These are phyloP conservation scores for Loripinus fragilis DNA, from an alignment of 2,888 invertebrate species.

Conservation along the genomic window DNA sequence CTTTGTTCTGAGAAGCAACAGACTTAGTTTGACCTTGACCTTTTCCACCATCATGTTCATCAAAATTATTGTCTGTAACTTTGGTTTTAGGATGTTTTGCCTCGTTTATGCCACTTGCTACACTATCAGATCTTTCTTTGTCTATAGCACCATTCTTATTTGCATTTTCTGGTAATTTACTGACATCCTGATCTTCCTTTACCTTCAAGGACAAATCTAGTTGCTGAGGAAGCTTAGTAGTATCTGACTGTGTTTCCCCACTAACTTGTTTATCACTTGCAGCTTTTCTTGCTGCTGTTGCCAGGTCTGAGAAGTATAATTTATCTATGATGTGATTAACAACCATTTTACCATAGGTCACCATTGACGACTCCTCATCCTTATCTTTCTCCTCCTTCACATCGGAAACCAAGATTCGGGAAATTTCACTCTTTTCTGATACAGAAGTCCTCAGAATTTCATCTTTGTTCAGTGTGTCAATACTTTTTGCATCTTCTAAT, in stretches of 20 bases:
- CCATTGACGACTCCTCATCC: constrained; percentile 67
- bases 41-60: constrained; percentile 29
- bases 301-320: constrained; percentile 60
- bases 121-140: not conserved
- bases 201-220: not conserved
- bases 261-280: constrained; percentile 4
- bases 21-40: constrained; percentile 4
- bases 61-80: constrained; percentile 1
- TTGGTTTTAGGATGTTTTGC: not conserved
- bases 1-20: not conserved
- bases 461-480: not conserved
- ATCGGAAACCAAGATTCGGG: constrained; percentile 13
- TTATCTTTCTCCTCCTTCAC: constrained; percentile 25
- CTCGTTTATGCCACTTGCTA: not conserved
- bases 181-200: not conserved
- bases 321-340: constrained; percentile 75
- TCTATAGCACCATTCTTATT: not conserved
- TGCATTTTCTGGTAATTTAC: not conserved
- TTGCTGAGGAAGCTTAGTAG: not conserved
- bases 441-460: not conserved
- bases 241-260: constrained; percentile 14
- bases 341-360: constrained; percentile 70
- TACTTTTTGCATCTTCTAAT: not conserved
- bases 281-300: constrained; percentile 35
- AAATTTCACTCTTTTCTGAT: constrained; percentile 10